Evolutionary conservation across 2,888 invertebrate species (phyloP).

Genomic region (Volucella inanis): DNA sequence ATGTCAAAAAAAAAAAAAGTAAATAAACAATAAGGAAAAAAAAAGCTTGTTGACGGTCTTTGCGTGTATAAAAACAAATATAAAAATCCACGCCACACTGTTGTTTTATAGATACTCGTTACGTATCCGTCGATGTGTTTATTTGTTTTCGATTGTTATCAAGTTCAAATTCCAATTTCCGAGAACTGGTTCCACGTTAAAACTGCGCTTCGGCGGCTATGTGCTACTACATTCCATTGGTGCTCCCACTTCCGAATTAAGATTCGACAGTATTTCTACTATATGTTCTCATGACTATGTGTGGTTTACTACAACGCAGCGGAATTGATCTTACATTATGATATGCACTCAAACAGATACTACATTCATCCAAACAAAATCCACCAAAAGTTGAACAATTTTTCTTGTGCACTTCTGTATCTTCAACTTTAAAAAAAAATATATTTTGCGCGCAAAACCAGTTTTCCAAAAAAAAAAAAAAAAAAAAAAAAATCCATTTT

Average conservation of each 20-base stretch:
- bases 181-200: conserved; percentile 43
- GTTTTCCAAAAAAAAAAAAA: conserved; percentile 19
- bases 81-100: conserved; percentile 13
- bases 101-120: neutral
- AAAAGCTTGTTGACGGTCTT: too few relatives aligned
- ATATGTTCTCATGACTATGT: too few relatives aligned
- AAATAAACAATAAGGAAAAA: too few relatives aligned
- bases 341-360: conserved; percentile 21
- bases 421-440: conserved; percentile 20
- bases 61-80: conserved; percentile 30
- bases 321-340: conserved; percentile 9
- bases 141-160: conserved; percentile 59
- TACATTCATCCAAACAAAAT: conserved; percentile 3
- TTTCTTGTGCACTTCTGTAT: neutral
- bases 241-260: conserved; percentile 55
- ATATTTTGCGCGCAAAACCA: conserved; percentile 57
- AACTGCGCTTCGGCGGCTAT: neutral
- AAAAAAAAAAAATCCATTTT: conserved; percentile 25
- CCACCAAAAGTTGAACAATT: conserved; percentile 21
- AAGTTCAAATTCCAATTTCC: conserved; percentile 66
- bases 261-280: neutral
- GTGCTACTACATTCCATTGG: conserved; percentile 45
- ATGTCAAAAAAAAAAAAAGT: too few relatives aligned
- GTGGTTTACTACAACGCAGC: neutral
- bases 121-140: conserved; percentile 24